These are phyloP conservation scores for Aradophagus sp. DNA, from an alignment of 1,140 invertebrate genomes.

Conservation along the genomic window DNA sequence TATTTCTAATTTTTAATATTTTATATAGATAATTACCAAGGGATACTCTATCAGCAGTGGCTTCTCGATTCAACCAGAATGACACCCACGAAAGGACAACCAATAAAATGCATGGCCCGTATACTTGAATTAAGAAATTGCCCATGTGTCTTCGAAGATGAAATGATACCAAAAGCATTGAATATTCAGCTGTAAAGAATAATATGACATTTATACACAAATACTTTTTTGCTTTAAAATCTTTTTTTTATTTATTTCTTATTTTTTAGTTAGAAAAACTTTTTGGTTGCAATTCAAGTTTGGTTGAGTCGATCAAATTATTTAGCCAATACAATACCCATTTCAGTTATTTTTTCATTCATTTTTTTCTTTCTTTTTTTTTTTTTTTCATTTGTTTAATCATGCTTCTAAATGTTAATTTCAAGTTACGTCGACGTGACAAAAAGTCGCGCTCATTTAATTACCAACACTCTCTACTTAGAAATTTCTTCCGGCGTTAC, in stretches of 20 bases:
- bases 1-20: no score
- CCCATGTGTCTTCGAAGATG: conserved; percentile 89
- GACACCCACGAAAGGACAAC: conserved; percentile 93
- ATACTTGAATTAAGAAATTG: conserved; percentile 92
- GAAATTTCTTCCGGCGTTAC: conserved; percentile 42
- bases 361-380: no score
- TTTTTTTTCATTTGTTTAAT: no score
- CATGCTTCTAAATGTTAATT: conserved; percentile 19
- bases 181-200: conserved; percentile 76
- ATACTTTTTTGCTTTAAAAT: no score
- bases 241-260: no score
- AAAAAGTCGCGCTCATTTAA: conserved; percentile 47
- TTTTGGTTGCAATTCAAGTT: no score
- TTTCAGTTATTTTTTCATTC: no score
- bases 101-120: conserved; percentile 89
- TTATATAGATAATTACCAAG: conserved; percentile 83
- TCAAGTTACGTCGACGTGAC: conserved; percentile 19
- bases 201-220: no score
- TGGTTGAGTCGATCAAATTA: no score
- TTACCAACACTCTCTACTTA: conserved; percentile 30
- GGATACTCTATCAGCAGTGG: conserved; percentile 89
- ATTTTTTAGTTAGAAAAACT: no score
- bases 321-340: no score
- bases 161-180: conserved; percentile 87
- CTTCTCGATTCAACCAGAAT: conserved; percentile 93